These are phyloP conservation scores for Mesaphorura yosii DNA, from an alignment of 1,140 invertebrate species.

Conservation along the genomic window DNA sequence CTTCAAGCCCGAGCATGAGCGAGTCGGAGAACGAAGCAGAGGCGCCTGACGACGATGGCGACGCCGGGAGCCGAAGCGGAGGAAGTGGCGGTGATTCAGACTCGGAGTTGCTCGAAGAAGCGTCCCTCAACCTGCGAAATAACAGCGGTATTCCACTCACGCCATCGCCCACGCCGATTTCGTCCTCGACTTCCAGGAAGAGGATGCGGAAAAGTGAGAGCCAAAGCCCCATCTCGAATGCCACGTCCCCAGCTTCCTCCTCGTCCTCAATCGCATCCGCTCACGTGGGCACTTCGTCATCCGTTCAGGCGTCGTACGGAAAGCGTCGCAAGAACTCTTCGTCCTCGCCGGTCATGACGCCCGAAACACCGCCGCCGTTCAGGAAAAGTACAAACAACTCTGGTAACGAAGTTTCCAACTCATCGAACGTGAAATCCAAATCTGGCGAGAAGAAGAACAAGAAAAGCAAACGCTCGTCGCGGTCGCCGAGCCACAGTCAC, in stretches of 20 bases:
- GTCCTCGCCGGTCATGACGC: background rate
- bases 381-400: background rate
- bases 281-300: conserved; percentile 6
- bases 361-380: background rate
- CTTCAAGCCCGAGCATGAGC: background rate
- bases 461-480: conserved; percentile 6
- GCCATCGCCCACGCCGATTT: too few relatives aligned
- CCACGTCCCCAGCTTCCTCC: background rate
- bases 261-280: conserved; percentile 12
- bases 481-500: conserved; percentile 1
- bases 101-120: too few relatives aligned
- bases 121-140: too few relatives aligned
- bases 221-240: background rate
- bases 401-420: too few relatives aligned
- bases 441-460: conserved; percentile 6
- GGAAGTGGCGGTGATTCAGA: too few relatives aligned
- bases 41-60: too few relatives aligned
- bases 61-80: too few relatives aligned
- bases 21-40: background rate
- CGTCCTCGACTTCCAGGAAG: too few relatives aligned
- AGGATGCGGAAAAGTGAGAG: background rate
- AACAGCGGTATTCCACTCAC: too few relatives aligned
- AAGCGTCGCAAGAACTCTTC: too few relatives aligned
- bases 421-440: background rate
- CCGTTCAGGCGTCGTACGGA: conserved; percentile 11